Evolutionary conservation across 2,797 vertebrate species (phyloP), one percentile per base, ranked within the genome.

Genomic region (Hemibagrus guttatus): DNA sequence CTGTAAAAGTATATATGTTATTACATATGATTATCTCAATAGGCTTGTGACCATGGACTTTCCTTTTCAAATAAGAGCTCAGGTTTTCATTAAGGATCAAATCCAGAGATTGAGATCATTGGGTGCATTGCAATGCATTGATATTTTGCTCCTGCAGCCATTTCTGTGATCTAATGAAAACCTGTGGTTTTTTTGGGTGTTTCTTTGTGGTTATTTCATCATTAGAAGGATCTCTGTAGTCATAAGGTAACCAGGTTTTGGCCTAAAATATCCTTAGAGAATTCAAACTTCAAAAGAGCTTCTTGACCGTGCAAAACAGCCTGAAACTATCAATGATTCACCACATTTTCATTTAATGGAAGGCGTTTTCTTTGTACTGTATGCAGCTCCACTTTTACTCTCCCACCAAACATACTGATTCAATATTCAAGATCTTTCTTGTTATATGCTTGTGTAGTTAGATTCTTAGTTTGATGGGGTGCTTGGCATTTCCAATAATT

Each of bases 321-420:
- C 56, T 17, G 21, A 59, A 79, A 59, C 31, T 59, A 79, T 59
- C 12, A 79, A 8, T 79, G 31, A 59, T 79, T 21, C 21, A 59
- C 28, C 54, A 79, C 7, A 14, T 78, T 72, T 75, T 39, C 68
- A 46, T 72, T 72, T 79, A 79, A 79, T 39, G 17, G 54, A 74
- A 17, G 28, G 19, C 19, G 35, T 59, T 58, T 78, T 61, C 31
- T 79, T 14, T 79, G 31, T 39, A 42, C 7, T 79, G 19, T 39
- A 42, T 61, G 35, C 12, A 79, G 11, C 28, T 8, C n/a, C 12
- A 74, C 46, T 52, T 17, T n/a, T n/a, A 49, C 46, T 17, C 3
- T 14, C 9, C 17, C 12, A 21, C 0, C 17, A 35, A 78, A 78
- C 17, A 58, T 58, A 17, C 9, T 58, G 11, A 58, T 78, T 78